A percentile compares a stretch with the other conserved stretches of the same genome.
These are phyloP conservation scores for Cervus canadensis DNA, from an alignment of 2,113 vertebrate species.

Conservation along the genomic window DNA sequence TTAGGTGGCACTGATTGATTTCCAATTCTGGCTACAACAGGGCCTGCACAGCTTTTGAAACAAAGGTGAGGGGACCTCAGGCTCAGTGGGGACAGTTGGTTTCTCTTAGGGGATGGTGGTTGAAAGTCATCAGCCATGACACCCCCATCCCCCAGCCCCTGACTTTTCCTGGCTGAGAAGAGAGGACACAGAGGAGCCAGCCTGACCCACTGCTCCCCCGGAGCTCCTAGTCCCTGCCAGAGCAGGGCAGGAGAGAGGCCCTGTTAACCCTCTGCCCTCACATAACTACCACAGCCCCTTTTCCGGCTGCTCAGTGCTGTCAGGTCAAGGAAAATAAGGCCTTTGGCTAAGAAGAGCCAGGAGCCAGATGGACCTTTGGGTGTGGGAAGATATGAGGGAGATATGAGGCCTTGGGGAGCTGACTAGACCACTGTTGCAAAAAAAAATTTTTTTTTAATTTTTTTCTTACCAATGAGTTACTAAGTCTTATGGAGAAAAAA, in stretches of 20 bases:
- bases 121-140: neutral
- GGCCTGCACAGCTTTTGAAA: neutral
- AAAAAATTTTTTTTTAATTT: neutral
- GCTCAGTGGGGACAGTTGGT: neutral
- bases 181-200: neutral
- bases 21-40: neutral
- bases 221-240: no score
- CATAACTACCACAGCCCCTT: neutral
- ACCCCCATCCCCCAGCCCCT: no score
- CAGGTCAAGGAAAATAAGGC: neutral
- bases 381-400: neutral
- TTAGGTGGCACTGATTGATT: constrained; percentile 26
- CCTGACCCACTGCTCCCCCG: neutral
- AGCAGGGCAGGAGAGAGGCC: fast-evolving
- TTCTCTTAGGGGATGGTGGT: neutral
- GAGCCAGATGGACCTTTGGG: neutral
- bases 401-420: neutral
- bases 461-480: neutral
- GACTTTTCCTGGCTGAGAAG: neutral
- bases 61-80: neutral
- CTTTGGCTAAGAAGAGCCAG: neutral
- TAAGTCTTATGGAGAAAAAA: neutral
- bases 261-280: no score
- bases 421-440: neutral
- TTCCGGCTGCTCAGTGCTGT: neutral